A percentile compares a stretch with the other conserved stretches of the same genome.
phyloP scores from a whole-genome alignment of 2,888 invertebrate species.

The Lacanobia wlatinum region DNA sequence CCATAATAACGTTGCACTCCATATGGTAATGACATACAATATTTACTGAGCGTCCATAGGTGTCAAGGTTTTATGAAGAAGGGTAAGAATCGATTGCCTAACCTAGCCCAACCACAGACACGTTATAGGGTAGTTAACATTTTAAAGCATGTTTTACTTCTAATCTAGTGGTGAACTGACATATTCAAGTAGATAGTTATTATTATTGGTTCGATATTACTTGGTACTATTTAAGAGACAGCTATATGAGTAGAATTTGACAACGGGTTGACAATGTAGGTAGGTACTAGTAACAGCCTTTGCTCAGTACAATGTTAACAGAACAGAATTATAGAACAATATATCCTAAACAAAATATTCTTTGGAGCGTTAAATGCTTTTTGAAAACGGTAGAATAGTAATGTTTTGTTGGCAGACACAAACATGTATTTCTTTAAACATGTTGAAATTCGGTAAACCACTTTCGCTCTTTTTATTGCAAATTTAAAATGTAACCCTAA shows the following conservation, averaged over 20 bases:
- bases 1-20: not conserved
- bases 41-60: conserved; percentile 18
- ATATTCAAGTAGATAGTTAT: not conserved
- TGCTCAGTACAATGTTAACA: not conserved
- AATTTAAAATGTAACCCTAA: too few relatives aligned
- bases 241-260: not conserved
- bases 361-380: conserved; percentile 18
- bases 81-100: conserved; percentile 18
- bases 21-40: conserved; percentile 8
- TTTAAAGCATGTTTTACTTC: not conserved
- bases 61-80: conserved; percentile 40
- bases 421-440: not conserved
- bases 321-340: not conserved
- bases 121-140: conserved; percentile 6
- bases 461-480: not conserved
- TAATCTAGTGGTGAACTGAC: not conserved
- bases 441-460: not conserved
- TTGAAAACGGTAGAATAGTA: conserved; percentile 4
- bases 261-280: not conserved
- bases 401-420: not conserved
- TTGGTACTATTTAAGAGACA: not conserved
- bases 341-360: not conserved
- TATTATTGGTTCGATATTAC: not conserved
- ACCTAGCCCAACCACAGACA: conserved; percentile 31
- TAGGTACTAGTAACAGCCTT: not conserved